A percentile compares a stretch with the other conserved stretches of the same genome.
Conservation (phyloP, 2,113 vertebrate genomes). For the Ophiodon elongatus region DNA sequence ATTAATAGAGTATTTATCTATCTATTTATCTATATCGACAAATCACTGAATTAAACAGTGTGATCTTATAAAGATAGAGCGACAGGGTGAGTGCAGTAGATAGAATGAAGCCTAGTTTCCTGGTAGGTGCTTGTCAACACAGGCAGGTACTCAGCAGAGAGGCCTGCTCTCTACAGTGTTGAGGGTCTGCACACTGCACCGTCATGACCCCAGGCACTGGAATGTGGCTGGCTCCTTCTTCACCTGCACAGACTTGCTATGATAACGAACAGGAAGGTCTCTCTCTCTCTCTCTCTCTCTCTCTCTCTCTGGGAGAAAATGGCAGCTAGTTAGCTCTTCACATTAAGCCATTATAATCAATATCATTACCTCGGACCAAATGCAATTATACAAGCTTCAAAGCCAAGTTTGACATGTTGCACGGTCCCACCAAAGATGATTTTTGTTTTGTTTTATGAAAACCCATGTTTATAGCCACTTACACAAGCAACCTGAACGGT, state of each 20-base stretch:
- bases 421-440: no score
- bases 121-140: slow-evolving; percentile 7
- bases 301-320: slow-evolving; percentile 22
- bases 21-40: background rate
- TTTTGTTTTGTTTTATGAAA: background rate
- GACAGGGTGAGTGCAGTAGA: background rate
- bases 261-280: slow-evolving; percentile 42
- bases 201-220: slow-evolving; percentile 67
- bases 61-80: no score
- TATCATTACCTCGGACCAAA: background rate
- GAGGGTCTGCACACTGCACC: slow-evolving; percentile 61
- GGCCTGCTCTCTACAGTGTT: slow-evolving; percentile 16
- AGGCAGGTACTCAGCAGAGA: slow-evolving; percentile 24
- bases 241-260: slow-evolving; percentile 84
- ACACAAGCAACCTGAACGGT: background rate
- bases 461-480: background rate
- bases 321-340: background rate
- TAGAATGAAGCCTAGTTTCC: background rate
- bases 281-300: slow-evolving; percentile 5
- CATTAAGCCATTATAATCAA: background rate
- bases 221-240: slow-evolving; percentile 75
- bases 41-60: background rate
- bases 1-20: no score
- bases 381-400: background rate
- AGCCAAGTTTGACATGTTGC: background rate